Base-by-base conservation (phyloP, 1,140 invertebrate species). In the Oryctes rhinoceros region DNA sequence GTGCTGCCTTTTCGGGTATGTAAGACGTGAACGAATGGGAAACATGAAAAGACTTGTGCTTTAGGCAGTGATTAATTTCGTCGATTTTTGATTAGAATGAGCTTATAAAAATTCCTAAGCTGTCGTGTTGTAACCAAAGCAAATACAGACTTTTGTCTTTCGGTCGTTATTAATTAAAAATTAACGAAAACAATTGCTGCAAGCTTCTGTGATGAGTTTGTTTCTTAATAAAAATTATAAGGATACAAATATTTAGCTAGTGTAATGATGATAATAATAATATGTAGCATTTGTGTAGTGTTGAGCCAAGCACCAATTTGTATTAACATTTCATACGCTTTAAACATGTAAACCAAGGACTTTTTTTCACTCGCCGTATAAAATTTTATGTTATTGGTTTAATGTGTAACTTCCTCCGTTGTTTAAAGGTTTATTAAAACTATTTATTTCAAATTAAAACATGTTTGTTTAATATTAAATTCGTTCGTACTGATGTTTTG, bases 151-250 rank as follows among this genome's bases (percentile, higher is more conserved):
- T 67, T 71, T 35, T 37, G 13, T 15, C 5, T 15, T 35, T 2
- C 35, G 6, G 35, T 30, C 65, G 24, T 71, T 35, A 37, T 71
- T 71, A 71, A 71, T 71, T 4, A 78, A 80, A 81, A 79, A 80
- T 71, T 59, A 74, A 81, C 78, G 49, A 78, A 80, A 81, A 81
- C 65, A 76, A 59, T 78, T 67, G 78, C 82, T 82, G 81, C 83
- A 83, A 79, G 84, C 84, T 85, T 85, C 83, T 85, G 84, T 85
- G 84, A 85, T 85, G 84, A 81, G 81, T 85, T 84, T 74, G 81
- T 81, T 83, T 81, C 37, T 82, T 85, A 67, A 77, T 80, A 80
- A 78, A 53, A 80, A 78, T 67, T 78, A 79, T 79, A 76, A 77
- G 79, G 79, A 83, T 49, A 81, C 24, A 80, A 79, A 82, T 82